Percentiles rank a stretch among this genome's conserved stretches.
These are phyloP conservation scores for Enteromius thamalakanensis DNA, from an alignment of 2,797 vertebrate genomes.

Conservation along the genomic window DNA sequence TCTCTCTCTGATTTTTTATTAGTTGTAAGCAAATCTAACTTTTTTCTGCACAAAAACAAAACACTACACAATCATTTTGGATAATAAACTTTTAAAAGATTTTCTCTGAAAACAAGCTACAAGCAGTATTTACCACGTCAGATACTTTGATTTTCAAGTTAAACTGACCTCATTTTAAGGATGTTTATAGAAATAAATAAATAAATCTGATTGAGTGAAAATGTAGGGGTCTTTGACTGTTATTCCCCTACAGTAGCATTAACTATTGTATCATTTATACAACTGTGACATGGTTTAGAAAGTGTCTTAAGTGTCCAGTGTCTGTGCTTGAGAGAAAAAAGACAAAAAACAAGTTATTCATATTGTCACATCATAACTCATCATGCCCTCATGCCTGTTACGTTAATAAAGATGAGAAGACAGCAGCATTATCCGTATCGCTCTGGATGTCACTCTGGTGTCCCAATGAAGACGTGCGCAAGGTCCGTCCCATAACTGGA, in stretches of 20 bases:
- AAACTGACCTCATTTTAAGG: neutral
- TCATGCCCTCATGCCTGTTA: neutral
- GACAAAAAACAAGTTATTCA: neutral
- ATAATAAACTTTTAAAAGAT: neutral
- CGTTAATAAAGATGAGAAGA: conserved; percentile 22
- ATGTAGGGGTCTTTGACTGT: neutral
- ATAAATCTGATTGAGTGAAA: neutral
- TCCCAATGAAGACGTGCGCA: conserved; percentile 14
- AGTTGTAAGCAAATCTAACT: neutral
- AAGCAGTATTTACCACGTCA: neutral
- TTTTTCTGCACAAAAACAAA: no score
- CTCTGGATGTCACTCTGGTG: neutral
- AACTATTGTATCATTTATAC: neutral
- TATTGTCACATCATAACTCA: conserved; percentile 27
- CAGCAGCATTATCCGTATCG: neutral
- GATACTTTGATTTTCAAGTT: neutral
- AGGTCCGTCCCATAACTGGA: neutral
- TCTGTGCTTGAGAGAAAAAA: neutral
- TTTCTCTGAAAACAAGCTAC: neutral
- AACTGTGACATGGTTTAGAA: neutral
- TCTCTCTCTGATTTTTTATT: neutral
- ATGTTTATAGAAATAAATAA: neutral
- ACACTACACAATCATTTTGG: no score
- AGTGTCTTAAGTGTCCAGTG: neutral
- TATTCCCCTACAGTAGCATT: neutral